Evolutionary conservation across 2,113 vertebrate species (phyloP).

Genomic region (Poecile atricapillus): DNA sequence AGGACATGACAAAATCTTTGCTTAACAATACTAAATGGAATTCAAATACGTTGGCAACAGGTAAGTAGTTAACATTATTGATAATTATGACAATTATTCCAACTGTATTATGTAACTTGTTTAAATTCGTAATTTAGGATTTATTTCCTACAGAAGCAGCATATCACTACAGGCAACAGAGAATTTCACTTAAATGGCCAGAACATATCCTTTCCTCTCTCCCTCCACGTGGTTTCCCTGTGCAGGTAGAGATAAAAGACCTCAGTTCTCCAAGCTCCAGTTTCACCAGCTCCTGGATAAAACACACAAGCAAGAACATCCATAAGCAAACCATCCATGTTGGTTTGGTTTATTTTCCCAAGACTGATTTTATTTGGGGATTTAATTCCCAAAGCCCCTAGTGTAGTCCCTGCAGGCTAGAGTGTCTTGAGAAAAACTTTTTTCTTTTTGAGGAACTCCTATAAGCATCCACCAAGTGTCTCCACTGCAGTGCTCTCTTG

Average conservation of each 20-base stretch:
- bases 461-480: not conserved
- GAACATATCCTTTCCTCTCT: not conserved
- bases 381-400: not conserved
- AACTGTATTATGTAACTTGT: no score
- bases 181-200: not conserved
- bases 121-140: no score
- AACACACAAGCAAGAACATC: not conserved
- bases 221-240: not conserved
- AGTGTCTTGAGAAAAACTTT: not conserved
- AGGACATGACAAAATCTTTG: no score
- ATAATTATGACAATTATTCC: no score
- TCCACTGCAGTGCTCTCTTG: not conserved
- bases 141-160: not conserved
- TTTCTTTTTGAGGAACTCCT: not conserved
- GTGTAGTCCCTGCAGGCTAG: not conserved
- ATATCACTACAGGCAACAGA: not conserved
- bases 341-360: rapidly evolving
- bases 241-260: not conserved
- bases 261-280: not conserved
- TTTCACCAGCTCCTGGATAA: not conserved
- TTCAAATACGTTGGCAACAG: no score
- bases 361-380: not conserved
- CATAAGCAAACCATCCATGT: not conserved
- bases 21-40: no score
- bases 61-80: no score